Evolutionary conservation across 1,140 invertebrate genomes (phyloP).

Genomic region (Polyergus mexicanus): DNA sequence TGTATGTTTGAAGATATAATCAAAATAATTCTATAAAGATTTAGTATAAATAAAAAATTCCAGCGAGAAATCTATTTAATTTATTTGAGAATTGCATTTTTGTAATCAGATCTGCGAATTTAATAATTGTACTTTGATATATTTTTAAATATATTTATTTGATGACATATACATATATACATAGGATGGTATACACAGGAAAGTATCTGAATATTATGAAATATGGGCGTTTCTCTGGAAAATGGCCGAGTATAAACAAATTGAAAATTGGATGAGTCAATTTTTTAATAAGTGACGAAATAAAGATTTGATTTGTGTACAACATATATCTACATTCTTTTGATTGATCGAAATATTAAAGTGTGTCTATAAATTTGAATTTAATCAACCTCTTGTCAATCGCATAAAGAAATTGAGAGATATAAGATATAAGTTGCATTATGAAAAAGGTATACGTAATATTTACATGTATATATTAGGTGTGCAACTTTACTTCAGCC

Average conservation of each 20-base stretch:
- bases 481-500: too few species aligned
- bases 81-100: not conserved
- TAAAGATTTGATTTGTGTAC: not conserved
- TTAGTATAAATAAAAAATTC: not conserved
- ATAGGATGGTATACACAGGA: not conserved
- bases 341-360: not conserved
- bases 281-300: not conserved
- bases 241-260: constrained; percentile 12
- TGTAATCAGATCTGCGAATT: not conserved
- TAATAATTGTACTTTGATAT: constrained; percentile 19
- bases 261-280: not conserved
- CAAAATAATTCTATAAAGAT: not conserved
- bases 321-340: not conserved
- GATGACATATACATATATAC: not conserved
- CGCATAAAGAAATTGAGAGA: not conserved
- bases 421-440: not conserved
- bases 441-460: constrained; percentile 32
- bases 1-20: constrained; percentile 39
- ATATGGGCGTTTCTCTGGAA: constrained; percentile 67
- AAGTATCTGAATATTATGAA: not conserved
- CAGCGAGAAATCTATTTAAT: not conserved
- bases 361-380: not conserved
- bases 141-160: constrained; percentile 2
- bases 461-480: not conserved
- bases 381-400: not conserved